Base-by-base conservation (phyloP, 2,113 vertebrate species). In the Acanthochromis polyacanthus region DNA sequence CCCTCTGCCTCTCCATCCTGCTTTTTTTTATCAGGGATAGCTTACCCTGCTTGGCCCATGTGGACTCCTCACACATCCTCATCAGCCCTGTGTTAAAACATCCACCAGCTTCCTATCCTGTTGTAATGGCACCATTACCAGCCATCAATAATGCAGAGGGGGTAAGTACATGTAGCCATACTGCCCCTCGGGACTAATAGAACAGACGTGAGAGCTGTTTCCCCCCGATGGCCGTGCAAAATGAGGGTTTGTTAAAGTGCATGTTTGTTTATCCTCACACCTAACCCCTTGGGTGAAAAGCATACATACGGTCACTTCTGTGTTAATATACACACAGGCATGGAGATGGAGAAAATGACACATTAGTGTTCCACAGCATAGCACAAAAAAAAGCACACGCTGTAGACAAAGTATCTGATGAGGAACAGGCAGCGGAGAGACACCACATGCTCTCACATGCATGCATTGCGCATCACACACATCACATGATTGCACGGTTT, bases 131-230 rank as follows among this genome's bases (percentile, higher is more conserved):
- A 89, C 95, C 95, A 95, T 97, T 97, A 96, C 92, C 95, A 94
- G 93, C 94, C 95, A 94, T 96, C 95, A 96, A 95, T 96, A 95
- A 96, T 94, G 95, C 94, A 95, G 88, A 88, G 77, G 50, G 89
- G 95, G 93, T 95, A 94, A 96, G 95, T 95, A 94, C 92, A 88
- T 92, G 76, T 93, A 93, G 90, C 88, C 72, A 85, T 65, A 80
- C 90, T 88, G 91, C 91, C 93, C 73, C 77, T 79, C 20, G 83
- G 93, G 92, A 88, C 89, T 90, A 85, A 90, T 94, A 85, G 94
- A 95, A 91, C 86, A 93, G 95, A 95, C 90, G 90, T 90, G 85
- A 91, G 88, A 92, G 88, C 91, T 92, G 81, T 94, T 95, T 95
- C 91, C 93, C 83, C 86, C 58, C 75, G 75, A 62, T 69, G 50